phyloP scores from a whole-genome alignment of 2,797 vertebrate genomes.

The Schizopygopsis malacanthus region DNA sequence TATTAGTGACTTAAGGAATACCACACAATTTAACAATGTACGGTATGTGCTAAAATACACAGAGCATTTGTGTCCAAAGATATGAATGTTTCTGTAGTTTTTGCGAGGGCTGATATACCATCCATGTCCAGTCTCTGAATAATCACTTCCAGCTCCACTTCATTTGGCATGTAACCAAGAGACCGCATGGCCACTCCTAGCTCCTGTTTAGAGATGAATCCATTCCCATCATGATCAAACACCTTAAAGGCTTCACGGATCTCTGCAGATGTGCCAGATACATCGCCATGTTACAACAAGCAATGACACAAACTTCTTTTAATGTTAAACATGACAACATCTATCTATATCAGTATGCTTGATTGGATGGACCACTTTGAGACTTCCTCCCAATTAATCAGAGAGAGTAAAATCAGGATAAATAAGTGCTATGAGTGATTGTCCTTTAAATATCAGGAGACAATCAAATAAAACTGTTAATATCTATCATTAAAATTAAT shows the following conservation, averaged over 20 bases:
- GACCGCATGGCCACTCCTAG: constrained; percentile 97
- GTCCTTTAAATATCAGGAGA: constrained; percentile 7
- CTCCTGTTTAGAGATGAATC: constrained; percentile 99
- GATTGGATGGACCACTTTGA: neutral
- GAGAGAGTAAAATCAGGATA: neutral
- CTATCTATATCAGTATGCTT: neutral
- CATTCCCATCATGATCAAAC: constrained; percentile 97
- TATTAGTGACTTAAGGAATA: neutral
- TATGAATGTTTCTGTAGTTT: neutral
- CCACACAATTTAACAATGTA: neutral
- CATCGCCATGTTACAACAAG: constrained; percentile 19
- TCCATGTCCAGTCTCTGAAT: constrained; percentile 98
- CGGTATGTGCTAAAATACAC: neutral
- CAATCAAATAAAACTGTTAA: neutral
- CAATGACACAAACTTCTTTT: neutral
- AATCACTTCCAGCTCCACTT: constrained; percentile 98
- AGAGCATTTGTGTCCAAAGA: neutral
- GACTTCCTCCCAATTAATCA: neutral
- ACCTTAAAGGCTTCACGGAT: constrained; percentile 99
- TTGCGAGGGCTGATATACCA: constrained; percentile 72
- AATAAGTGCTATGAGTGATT: constrained; percentile 1
- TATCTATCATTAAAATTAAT: neutral
- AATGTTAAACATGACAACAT: neutral
- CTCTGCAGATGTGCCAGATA: constrained; percentile 76
- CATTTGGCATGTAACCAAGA: constrained; percentile 98